Base-by-base conservation (phyloP, 2,113 vertebrate genomes). In the Parus major region DNA sequence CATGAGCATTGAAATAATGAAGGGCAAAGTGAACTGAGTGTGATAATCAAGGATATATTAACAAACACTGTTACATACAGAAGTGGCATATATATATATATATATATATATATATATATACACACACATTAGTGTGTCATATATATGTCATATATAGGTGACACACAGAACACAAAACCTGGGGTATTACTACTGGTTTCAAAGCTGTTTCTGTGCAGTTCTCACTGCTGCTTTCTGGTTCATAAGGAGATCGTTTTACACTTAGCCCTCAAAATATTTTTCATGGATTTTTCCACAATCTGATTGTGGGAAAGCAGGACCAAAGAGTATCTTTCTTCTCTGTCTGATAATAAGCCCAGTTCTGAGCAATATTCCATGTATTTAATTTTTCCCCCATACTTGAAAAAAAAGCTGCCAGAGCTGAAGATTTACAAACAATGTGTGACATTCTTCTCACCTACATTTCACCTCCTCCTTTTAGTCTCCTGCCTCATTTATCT, bases 131-230 rank as follows among this genome's bases (percentile, higher is more conserved):
- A 15, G 42, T 42, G 42, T 42, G 42, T 42, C 14, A 42, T 42
- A 42, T 16, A 42, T 42, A 42, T 42, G 5, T 42, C 7, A 42
- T 42, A 42, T 42, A 42, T 42, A 42, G 42, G 42, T 36, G 31
- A 44, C 9, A 44, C 7, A 31, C 0, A 69, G 20, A 82, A 55
- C 10, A 71, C 0, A 52, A 41, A 80, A 6, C 7, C 28, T 20
- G 24, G 14, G 12, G 7, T 42, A 88, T 18, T 24, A 13, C 11
- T 39, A 39, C 57, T 46, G 33, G 31, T 56, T 86, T 63, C 60
- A 55, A 35, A 20, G 28, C 41, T 86, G 18, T 47, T 86, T 42
- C 27, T 28, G 29, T 18, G 66, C n/a, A 22, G 15, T 13, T 72
- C 33, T 66, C 56, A 63, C 55, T 16, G 7, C 44, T 57, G 70